These are phyloP conservation scores for Aphis craccivora DNA, from an alignment of 1,140 invertebrate genomes.

Conservation along the genomic window DNA sequence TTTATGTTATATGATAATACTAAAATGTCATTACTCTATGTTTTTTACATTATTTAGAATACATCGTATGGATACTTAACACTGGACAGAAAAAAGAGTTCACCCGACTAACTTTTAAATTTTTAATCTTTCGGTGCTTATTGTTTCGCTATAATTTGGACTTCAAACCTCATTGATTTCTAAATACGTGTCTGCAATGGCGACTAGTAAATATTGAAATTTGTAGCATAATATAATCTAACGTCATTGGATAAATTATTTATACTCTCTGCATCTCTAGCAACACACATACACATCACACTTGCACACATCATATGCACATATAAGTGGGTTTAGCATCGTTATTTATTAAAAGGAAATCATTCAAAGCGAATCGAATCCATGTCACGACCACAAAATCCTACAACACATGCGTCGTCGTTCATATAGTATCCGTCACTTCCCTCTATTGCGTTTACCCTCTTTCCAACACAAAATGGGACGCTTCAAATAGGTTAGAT, in stretches of 20 bases:
- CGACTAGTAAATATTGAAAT: not conserved
- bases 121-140: not conserved
- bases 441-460: not conserved
- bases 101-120: not conserved
- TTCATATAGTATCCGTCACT: not conserved
- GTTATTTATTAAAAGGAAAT: constrained; percentile 24
- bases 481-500: not conserved
- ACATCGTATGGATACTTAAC: not conserved
- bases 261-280: too few relatives aligned
- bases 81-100: not conserved
- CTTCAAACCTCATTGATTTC: too few relatives aligned
- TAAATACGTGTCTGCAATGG: not conserved
- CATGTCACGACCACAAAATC: constrained; percentile 32
- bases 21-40: too few relatives aligned
- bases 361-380: constrained; percentile 8
- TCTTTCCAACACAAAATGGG: not conserved
- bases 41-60: not conserved
- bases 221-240: not conserved
- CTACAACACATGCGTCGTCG: not conserved
- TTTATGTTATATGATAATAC: too few relatives aligned
- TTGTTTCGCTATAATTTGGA: not conserved
- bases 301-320: not conserved
- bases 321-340: not conserved
- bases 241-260: not conserved
- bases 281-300: not conserved